These are phyloP conservation scores for Buteo buteo DNA, from an alignment of 2,113 vertebrate species.

Conservation along the genomic window DNA sequence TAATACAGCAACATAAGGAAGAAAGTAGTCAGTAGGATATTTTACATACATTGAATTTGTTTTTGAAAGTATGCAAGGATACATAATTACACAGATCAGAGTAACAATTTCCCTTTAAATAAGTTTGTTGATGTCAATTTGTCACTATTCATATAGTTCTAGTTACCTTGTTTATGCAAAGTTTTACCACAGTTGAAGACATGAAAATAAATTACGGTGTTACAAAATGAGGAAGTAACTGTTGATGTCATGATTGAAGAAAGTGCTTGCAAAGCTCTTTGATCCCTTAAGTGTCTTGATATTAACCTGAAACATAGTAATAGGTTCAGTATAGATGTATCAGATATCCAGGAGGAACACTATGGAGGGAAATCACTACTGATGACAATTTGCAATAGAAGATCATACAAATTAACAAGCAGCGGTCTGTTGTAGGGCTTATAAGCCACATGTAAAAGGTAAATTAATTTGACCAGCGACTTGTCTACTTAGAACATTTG, in stretches of 20 bases:
- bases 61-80: neutral
- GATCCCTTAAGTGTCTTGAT: neutral
- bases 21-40: neutral
- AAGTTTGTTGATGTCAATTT: neutral
- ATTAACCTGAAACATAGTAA: neutral
- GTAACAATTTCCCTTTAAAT: neutral
- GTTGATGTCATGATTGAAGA: neutral
- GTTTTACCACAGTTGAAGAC: neutral
- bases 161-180: neutral
- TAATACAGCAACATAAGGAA: neutral
- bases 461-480: neutral
- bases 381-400: neutral
- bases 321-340: neutral
- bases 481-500: neutral
- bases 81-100: neutral
- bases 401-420: neutral
- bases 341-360: neutral
- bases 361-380: neutral
- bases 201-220: neutral
- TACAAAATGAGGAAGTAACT: neutral
- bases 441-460: neutral
- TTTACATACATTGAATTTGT: neutral
- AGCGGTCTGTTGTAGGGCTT: neutral
- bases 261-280: neutral
- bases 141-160: neutral